Evolutionary conservation across 2,113 vertebrate species (phyloP).

Genomic region (Sphyrna mokarran): DNA sequence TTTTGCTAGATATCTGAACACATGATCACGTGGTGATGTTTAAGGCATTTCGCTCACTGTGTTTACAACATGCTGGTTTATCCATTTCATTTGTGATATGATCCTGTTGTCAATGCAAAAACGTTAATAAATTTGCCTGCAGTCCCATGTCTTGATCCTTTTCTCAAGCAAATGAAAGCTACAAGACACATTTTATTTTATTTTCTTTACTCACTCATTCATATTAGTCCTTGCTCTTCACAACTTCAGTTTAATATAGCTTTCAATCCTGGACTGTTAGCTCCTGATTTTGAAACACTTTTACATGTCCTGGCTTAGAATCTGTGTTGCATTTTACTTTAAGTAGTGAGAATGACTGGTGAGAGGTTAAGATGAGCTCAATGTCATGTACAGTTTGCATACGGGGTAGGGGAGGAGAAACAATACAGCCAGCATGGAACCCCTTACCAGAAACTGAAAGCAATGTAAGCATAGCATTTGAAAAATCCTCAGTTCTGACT

Average conservation of each 20-base stretch:
- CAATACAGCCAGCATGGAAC: not conserved
- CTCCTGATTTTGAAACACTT: not conserved
- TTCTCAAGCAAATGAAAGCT: not conserved
- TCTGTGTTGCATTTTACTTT: slow-evolving; percentile 29
- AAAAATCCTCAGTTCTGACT: not conserved
- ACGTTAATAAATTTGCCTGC: not conserved
- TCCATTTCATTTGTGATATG: not conserved
- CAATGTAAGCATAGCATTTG: not conserved
- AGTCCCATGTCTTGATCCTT: not conserved
- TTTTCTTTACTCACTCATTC: not conserved
- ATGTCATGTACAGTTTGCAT: not conserved
- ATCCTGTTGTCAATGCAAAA: not conserved
- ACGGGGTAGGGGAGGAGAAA: not conserved
- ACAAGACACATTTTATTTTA: not conserved
- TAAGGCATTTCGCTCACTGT: not conserved
- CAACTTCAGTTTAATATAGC: not conserved
- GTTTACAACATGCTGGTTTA: not conserved
- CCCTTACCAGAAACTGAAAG: not conserved
- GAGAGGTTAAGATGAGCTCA: not conserved
- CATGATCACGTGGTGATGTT: not conserved
- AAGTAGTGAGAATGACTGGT: not conserved
- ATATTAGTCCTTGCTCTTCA: not conserved
- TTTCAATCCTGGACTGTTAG: not conserved
- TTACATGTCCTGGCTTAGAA: not conserved
- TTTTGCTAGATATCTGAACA: not conserved